Evolutionary conservation across 2,888 invertebrate species (phyloP).

Genomic region (Hermodice carunculata): DNA sequence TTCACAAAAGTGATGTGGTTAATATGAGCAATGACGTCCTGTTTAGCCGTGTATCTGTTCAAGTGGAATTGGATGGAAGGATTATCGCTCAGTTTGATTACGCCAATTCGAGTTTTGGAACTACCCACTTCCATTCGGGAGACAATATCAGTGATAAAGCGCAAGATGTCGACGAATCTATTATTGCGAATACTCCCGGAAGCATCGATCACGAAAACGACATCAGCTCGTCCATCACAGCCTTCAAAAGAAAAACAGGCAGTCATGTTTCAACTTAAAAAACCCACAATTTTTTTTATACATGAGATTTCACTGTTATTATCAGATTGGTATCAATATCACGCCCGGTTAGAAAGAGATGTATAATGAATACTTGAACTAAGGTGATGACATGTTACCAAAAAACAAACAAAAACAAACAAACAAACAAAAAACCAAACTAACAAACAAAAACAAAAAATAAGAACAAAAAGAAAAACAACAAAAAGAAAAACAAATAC

Average conservation of each 20-base stretch:
- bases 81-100: conserved; percentile 30
- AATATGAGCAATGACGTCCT: conserved; percentile 28
- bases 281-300: too few relatives aligned
- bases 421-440: too few relatives aligned
- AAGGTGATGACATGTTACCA: too few relatives aligned
- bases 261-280: too few relatives aligned
- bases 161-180: conserved; percentile 24
- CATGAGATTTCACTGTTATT: too few relatives aligned
- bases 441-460: too few relatives aligned
- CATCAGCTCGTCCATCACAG: conserved; percentile 26
- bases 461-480: too few relatives aligned
- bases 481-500: too few relatives aligned
- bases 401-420: too few relatives aligned
- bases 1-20: conserved; percentile 22
- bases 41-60: conserved; percentile 22
- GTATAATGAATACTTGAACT: too few relatives aligned
- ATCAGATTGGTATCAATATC: too few relatives aligned
- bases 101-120: conserved; percentile 25
- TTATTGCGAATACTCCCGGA: conserved; percentile 35
- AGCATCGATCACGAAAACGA: conserved; percentile 34
- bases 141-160: conserved; percentile 19
- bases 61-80: conserved; percentile 34
- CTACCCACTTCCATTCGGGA: conserved; percentile 22
- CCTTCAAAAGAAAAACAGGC: conserved; percentile 11
- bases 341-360: too few relatives aligned